These are phyloP conservation scores for Thecophora atra DNA, from an alignment of 2,888 invertebrate species.

Conservation along the genomic window DNA sequence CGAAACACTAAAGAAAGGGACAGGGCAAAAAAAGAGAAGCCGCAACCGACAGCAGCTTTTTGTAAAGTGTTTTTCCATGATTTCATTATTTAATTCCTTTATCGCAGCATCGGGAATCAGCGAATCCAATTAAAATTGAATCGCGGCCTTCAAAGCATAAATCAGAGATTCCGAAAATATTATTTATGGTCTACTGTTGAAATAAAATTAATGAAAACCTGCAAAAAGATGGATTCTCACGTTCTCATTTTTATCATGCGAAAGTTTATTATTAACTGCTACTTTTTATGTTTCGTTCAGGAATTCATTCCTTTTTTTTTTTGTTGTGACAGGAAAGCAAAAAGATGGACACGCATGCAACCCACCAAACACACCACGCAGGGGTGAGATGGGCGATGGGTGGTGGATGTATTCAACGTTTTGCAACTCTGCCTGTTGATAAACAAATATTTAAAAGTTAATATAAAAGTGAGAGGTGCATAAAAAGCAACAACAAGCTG, in stretches of 20 bases:
- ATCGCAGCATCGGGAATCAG: neutral
- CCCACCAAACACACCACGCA: neutral
- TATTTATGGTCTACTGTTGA: neutral
- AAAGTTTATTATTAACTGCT: too few species aligned
- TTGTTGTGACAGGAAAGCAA: too few species aligned
- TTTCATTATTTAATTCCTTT: too few species aligned
- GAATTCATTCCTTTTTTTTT: neutral
- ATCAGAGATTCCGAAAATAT: neutral
- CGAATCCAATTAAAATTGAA: conserved; percentile 2
- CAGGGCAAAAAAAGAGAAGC: too few species aligned
- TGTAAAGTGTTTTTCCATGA: too few species aligned
- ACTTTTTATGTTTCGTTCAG: too few species aligned
- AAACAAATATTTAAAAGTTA: conserved; percentile 32
- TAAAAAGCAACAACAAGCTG: conserved; percentile 14
- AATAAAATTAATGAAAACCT: neutral
- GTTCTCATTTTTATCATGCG: neutral
- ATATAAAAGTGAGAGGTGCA: conserved; percentile 14
- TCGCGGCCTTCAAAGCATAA: neutral
- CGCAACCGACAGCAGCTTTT: too few species aligned
- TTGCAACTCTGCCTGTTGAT: conserved; percentile 17
- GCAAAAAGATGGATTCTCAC: neutral
- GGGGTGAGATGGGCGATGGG: neutral
- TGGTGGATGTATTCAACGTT: neutral
- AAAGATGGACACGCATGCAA: too few species aligned
- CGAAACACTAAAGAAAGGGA: too few species aligned